Percentiles rank a stretch among this genome's conserved stretches.
phyloP scores from a whole-genome alignment of 2,888 invertebrate species.

The Phengaris arion region DNA sequence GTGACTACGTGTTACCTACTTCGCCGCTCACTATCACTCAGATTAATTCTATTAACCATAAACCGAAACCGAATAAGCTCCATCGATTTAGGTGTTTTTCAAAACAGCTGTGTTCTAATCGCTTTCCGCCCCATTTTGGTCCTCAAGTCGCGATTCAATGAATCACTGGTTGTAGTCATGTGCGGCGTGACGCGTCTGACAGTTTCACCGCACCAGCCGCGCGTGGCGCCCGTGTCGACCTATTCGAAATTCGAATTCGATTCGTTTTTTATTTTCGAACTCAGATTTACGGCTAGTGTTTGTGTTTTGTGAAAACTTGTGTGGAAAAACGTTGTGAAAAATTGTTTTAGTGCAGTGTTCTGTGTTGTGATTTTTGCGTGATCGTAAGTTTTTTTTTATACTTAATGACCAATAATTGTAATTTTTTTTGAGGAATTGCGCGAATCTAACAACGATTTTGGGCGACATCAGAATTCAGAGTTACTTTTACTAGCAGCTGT shows the following conservation, averaged over 20 bases:
- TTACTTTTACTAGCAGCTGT: no score
- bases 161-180: background rate
- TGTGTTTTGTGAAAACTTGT: background rate
- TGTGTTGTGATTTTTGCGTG: constrained; percentile 5
- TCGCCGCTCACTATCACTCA: no score
- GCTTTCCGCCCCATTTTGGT: background rate
- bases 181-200: background rate
- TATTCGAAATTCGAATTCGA: background rate
- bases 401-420: background rate
- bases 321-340: constrained; percentile 3
- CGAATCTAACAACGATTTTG: background rate
- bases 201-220: background rate
- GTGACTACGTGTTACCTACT: no score
- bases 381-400: constrained; percentile 1
- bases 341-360: constrained; percentile 1
- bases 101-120: background rate
- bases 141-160: background rate
- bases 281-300: background rate
- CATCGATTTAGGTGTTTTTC: no score
- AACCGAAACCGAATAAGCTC: no score
- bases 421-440: background rate
- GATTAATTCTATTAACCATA: no score
- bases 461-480: no score
- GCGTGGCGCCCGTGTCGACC: background rate
- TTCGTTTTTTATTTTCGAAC: no score